Base-by-base conservation (phyloP, 2,888 invertebrate genomes). In the Temnothorax ravouxi region DNA sequence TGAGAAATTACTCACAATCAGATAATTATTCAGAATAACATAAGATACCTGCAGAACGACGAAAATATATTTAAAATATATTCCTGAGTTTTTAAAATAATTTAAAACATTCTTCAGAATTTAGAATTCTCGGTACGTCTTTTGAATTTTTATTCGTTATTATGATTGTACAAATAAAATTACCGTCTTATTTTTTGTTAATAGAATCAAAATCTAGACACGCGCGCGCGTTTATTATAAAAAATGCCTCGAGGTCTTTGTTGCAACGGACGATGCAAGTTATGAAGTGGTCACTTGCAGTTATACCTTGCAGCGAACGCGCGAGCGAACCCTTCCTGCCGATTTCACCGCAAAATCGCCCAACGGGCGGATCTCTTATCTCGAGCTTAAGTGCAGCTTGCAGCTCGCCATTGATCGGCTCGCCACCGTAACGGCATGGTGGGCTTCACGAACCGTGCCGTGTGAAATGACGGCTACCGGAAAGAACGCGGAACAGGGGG, bases 321-420 rank as follows among this genome's bases (percentile, higher is more conserved):
- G n/a, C n/a, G 29, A 77, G 74, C 54, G 69, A 41, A 47, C 54
- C 61, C 71, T 86, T 56, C 52, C 82, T 56, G 80, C 74, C 81
- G 84, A 90, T 84, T 88, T 84, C 87, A 89, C 89, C 85, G 86
- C 87, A 77, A 90, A 90, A 89, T 87, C 87, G 64, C 84, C 86
- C 88, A 44, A 61, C 79, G 29, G 77, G 52, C 61, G 82, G 80
- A 62, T 67, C 85, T 69, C 84, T 84, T 67, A 80, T 80, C 74
- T 86, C 83, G 82, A 84, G 86, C 75, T 83, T 88, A 86, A 76
- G 59, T 75, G 62, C 69, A 72, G 41, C 66, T 77, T 66, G 44
- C 50, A 44, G 21, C 59, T 62, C 52, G 74, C 80, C 81, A 83
- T 62, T 59, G 86, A 64, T 41, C 69, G 83, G 76, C 74, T 64